These are phyloP conservation scores for Stenotaenia linearis DNA, from an alignment of 2,888 invertebrate species.

Conservation along the genomic window DNA sequence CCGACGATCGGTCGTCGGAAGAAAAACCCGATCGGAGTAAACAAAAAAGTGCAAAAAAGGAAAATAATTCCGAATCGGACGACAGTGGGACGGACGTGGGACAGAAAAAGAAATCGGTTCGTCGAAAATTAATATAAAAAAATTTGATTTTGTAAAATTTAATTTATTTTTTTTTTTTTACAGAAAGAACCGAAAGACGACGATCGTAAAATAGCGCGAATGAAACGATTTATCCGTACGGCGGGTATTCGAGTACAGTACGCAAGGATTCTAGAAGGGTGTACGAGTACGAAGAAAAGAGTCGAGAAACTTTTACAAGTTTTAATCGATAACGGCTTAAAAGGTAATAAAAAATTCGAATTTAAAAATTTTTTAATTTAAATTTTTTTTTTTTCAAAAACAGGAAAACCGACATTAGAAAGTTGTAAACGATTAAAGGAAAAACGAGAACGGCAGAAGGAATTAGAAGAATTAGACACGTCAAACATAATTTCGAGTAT, in stretches of 20 bases:
- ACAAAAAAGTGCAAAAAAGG: neutral
- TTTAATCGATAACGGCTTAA: constrained; percentile 38
- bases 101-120: neutral
- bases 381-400: constrained; percentile 28
- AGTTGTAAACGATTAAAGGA: constrained; percentile 37
- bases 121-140: neutral
- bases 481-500: constrained; percentile 37
- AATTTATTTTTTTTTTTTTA: neutral
- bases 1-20: no score
- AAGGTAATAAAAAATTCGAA: constrained; percentile 14
- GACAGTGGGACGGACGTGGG: neutral
- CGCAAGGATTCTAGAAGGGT: constrained; percentile 35
- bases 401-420: constrained; percentile 39
- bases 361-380: neutral
- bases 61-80: neutral
- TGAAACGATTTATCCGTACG: constrained; percentile 28
- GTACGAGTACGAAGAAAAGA: constrained; percentile 35
- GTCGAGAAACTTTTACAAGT: constrained; percentile 35
- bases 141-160: neutral
- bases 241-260: constrained; percentile 35
- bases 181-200: neutral
- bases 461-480: constrained; percentile 37
- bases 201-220: neutral
- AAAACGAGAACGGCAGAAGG: constrained; percentile 37
- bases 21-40: neutral